These are phyloP conservation scores for Ornithoptera alexandrae DNA, from an alignment of 2,888 invertebrate species.

Conservation along the genomic window DNA sequence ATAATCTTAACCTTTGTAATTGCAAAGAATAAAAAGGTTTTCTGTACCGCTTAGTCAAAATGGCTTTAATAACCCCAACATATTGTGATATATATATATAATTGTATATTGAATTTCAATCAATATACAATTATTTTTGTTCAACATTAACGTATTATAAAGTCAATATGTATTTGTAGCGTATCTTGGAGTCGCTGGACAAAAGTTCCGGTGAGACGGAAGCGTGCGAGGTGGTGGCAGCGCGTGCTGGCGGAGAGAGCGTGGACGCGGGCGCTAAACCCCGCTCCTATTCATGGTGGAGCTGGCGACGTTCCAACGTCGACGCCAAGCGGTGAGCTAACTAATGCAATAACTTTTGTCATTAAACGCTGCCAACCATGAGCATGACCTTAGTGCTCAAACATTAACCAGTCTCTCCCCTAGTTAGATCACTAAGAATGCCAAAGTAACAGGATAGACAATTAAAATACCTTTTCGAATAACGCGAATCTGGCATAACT, in stretches of 20 bases:
- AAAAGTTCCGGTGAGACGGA: constrained; percentile 57
- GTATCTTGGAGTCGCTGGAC: constrained; percentile 64
- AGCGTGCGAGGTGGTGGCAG: constrained; percentile 41
- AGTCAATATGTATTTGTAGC: constrained; percentile 42
- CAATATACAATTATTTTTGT: too few relatives aligned
- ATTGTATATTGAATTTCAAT: too few relatives aligned
- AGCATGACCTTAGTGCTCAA: constrained; percentile 6
- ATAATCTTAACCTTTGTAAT: not conserved
- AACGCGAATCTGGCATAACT: not conserved
- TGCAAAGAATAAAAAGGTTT: too few relatives aligned
- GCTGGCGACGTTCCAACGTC: constrained; percentile 81
- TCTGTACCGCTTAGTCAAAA: too few relatives aligned
- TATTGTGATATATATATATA: too few relatives aligned
- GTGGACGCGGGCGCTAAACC: constrained; percentile 60
- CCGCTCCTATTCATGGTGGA: constrained; percentile 83
- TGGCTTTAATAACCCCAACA: too few relatives aligned
- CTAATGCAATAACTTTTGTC: not conserved
- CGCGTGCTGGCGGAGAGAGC: constrained; percentile 38
- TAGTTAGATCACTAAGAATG: not conserved
- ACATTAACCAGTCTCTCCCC: not conserved
- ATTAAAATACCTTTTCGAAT: not conserved
- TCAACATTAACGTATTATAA: not conserved
- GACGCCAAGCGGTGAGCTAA: constrained; percentile 57
- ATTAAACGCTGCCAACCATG: constrained; percentile 14
- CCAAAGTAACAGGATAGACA: not conserved